Base-by-base conservation (phyloP, 2,113 vertebrate genomes). In the Anthoscopus minutus region DNA sequence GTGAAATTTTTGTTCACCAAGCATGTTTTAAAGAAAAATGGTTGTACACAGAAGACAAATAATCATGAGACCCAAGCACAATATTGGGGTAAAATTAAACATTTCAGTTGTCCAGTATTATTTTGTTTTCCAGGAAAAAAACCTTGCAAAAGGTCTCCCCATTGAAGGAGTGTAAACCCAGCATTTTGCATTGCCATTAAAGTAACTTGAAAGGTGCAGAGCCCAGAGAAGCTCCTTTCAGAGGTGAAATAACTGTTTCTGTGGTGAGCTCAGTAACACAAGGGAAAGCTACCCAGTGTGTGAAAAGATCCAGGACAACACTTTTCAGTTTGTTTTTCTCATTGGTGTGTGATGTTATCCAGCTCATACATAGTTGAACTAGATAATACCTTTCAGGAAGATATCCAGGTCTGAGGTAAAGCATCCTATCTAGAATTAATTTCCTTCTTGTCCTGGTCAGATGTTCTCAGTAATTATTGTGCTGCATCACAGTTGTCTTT, bases 281-380 rank as follows among this genome's bases (percentile, higher is more conserved):
- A 72, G 84, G 81, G 71, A 91, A 78, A 85, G 60, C 82, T 95
- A 85, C 67, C 89, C 94, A 81, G 60, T 7, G 16, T 60, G n/a
- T 94, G 95, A 95, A 78, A 67, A 86, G 81, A 85, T 94, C 79
- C 93, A 95, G 93, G 82, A 88, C 79, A 90, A 24, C n/a, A 13
- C 38, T 86, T 67, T 35, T 66, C 64, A 58, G 51, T 67, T 88
- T 89, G 83, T 57, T 96, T 97, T 92, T 61, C 61, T 74, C 82
- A 70, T 19, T 56, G 73, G 80, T 42, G 51, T 40, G 28, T 67
- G 77, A 95, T 1, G 10, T 48, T 77, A 95, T 35, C 66, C 89
- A 86, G 81, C 70, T 82, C 62, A 17, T 19, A 70, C 30, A 56
- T 0, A 4, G 74, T 35, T 96, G 73, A 83, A 56, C 57, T 7